These are phyloP conservation scores for Drosophila bunnanda DNA, from an alignment of 2,888 invertebrate genomes.

Conservation along the genomic window DNA sequence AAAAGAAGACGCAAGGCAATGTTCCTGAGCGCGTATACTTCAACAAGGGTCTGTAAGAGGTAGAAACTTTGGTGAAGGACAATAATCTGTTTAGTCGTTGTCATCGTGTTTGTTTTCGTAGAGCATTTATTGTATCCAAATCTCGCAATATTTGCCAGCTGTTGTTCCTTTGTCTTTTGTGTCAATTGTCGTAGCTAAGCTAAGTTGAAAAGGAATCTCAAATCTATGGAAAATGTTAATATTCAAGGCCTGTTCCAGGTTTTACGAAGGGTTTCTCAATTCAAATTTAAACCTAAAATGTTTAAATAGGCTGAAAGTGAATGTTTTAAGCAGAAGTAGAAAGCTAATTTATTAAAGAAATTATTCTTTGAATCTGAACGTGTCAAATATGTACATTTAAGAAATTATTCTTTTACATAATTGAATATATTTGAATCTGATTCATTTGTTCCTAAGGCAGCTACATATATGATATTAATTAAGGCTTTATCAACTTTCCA, in stretches of 20 bases:
- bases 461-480: not conserved
- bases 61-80: constrained; percentile 42
- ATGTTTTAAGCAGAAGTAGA: not conserved
- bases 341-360: too few relatives aligned
- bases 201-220: constrained; percentile 48
- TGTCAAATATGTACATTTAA: too few relatives aligned
- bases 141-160: constrained; percentile 38
- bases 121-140: constrained; percentile 58
- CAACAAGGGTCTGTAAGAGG: constrained; percentile 93
- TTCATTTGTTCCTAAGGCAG: not conserved
- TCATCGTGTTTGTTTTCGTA: constrained; percentile 33
- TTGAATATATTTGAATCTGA: not conserved
- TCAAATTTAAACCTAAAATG: not conserved
- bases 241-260: not conserved
- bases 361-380: too few relatives aligned
- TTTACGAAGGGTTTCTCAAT: not conserved
- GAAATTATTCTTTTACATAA: not conserved
- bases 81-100: constrained; percentile 55
- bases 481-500: accelerated
- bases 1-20: constrained; percentile 88
- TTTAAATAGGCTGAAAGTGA: not conserved
- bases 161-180: constrained; percentile 50
- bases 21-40: constrained; percentile 92
- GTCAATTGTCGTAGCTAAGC: constrained; percentile 28
- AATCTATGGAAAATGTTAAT: not conserved